These are phyloP conservation scores for Gymnodraco acuticeps DNA, from an alignment of 2,797 vertebrate genomes.

Conservation along the genomic window DNA sequence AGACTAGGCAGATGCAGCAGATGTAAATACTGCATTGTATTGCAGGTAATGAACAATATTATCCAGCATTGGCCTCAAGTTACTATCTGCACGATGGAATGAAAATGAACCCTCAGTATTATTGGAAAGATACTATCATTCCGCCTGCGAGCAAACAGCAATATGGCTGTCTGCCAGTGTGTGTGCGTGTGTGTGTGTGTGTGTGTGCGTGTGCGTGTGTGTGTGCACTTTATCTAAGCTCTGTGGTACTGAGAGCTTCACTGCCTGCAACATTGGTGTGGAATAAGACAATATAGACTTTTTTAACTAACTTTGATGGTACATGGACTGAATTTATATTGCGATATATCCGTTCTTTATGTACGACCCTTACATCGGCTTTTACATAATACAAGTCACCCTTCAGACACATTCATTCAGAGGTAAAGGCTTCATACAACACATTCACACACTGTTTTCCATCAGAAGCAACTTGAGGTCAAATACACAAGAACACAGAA, in stretches of 20 bases:
- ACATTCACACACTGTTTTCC: too few relatives aligned
- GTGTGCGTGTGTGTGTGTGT: slow-evolving; percentile 3
- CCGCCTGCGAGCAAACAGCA: slow-evolving; percentile 43
- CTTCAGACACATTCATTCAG: too few relatives aligned
- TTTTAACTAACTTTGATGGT: too few relatives aligned
- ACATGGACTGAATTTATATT: too few relatives aligned
- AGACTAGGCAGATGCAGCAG: slow-evolving; percentile 32
- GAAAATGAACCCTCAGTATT: slow-evolving; percentile 59
- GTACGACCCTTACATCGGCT: too few relatives aligned
- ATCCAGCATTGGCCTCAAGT: slow-evolving; percentile 35
- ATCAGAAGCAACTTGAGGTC: too few relatives aligned
- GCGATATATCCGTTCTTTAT: too few relatives aligned
- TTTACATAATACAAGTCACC: too few relatives aligned
- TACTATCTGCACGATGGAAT: slow-evolving; percentile 55
- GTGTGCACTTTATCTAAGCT: slow-evolving; percentile 35
- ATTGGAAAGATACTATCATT: slow-evolving; percentile 60
- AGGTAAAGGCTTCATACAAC: too few relatives aligned
- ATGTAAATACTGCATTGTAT: slow-evolving; percentile 44
- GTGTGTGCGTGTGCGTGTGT: slow-evolving; percentile 5
- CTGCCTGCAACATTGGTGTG: too few relatives aligned
- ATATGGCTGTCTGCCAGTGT: slow-evolving; percentile 44
- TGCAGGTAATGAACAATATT: slow-evolving; percentile 49
- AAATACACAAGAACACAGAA: too few relatives aligned
- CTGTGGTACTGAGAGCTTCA: neutral
- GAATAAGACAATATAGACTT: too few relatives aligned